phyloP scores from a whole-genome alignment of 2,888 invertebrate genomes.

The Caenorhabditis becei region DNA sequence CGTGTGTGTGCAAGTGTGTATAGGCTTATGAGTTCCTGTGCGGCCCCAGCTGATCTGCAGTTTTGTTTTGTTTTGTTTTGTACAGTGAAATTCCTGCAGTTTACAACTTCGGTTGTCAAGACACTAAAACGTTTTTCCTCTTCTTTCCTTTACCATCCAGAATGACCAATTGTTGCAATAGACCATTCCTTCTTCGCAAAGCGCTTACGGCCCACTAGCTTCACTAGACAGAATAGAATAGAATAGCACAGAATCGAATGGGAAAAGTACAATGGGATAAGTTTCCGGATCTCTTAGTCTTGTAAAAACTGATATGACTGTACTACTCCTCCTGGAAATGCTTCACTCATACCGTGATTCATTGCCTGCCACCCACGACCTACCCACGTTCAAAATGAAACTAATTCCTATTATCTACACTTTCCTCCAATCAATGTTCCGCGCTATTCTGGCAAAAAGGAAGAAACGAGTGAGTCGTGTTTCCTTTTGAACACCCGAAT shows the following conservation, averaged over 20 bases:
- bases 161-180: conserved; percentile 2
- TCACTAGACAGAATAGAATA: background rate
- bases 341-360: conserved; percentile 14
- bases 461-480: conserved; percentile 24
- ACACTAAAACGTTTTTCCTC: background rate
- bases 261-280: too few species aligned
- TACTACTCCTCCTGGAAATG: background rate
- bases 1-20: conserved; percentile 48
- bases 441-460: conserved; percentile 29
- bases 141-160: background rate
- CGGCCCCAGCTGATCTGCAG: conserved; percentile 23
- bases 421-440: conserved; percentile 47
- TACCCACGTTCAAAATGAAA: conserved; percentile 37
- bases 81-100: background rate
- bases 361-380: conserved; percentile 49
- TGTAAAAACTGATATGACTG: background rate
- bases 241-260: too few species aligned
- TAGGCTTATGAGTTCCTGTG: conserved; percentile 54
- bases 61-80: conserved; percentile 7
- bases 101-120: background rate
- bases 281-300: conserved; percentile 23
- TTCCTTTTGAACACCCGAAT: conserved; percentile 27
- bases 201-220: conserved; percentile 9
- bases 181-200: background rate
- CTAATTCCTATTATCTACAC: conserved; percentile 55